phyloP scores from a whole-genome alignment of 2,888 invertebrate genomes.

The Cremastobaeus sp. region DNA sequence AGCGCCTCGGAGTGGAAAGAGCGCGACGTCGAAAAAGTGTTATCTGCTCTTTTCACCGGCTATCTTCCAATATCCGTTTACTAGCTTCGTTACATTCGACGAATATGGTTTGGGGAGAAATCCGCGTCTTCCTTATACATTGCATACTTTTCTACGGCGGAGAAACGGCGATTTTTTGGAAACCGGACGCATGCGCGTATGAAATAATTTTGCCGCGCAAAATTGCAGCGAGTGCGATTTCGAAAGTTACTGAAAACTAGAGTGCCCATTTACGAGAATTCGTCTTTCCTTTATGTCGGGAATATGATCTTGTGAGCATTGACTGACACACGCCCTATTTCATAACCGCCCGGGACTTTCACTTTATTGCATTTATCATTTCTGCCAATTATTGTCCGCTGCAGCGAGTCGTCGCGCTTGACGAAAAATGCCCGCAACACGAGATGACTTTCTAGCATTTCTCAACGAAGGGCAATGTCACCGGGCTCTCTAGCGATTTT shows the following conservation, averaged over 20 bases:
- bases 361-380: constrained; percentile 46
- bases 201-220: background rate
- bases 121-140: constrained; percentile 23
- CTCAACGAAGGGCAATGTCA: constrained; percentile 18
- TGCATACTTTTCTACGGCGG: constrained; percentile 23
- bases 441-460: constrained; percentile 28
- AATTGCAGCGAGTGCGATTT: background rate
- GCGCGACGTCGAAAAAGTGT: background rate
- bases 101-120: constrained; percentile 37
- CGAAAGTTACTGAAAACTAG: constrained; percentile 14
- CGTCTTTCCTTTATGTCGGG: constrained; percentile 7
- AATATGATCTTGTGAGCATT: constrained; percentile 22
- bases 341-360: constrained; percentile 46
- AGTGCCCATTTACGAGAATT: background rate
- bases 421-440: constrained; percentile 9
- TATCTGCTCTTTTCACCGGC: background rate
- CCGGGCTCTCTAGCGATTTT: no score
- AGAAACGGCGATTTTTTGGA: constrained; percentile 28
- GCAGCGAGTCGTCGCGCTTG: constrained; percentile 19
- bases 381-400: constrained; percentile 25
- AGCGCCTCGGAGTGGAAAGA: no score
- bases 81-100: constrained; percentile 8
- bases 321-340: constrained; percentile 34
- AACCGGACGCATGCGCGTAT: no score
- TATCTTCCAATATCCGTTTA: background rate